phyloP scores from a whole-genome alignment of 2,888 invertebrate species.

The Desoria tigrina region DNA sequence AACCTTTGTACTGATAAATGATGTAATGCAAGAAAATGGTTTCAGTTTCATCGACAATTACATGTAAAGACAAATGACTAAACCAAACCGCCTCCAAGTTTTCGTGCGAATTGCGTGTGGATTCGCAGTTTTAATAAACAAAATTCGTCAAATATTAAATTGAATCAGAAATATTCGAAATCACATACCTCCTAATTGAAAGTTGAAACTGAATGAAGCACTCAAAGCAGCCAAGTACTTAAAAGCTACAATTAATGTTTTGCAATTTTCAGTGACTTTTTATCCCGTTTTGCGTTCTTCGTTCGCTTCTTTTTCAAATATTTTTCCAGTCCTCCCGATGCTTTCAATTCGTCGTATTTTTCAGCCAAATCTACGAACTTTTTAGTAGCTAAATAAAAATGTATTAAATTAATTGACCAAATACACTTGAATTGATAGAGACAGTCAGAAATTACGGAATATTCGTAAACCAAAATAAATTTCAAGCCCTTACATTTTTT shows the following conservation, averaged over 20 bases:
- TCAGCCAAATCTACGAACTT: slow-evolving; percentile 73
- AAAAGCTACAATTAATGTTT: slow-evolving; percentile 17
- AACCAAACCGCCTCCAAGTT: no score
- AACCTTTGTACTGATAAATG: no score
- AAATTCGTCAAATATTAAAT: background rate
- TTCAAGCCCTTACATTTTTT: slow-evolving; percentile 67
- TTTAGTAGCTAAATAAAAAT: slow-evolving; percentile 68
- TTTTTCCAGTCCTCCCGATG: slow-evolving; percentile 73
- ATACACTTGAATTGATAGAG: background rate
- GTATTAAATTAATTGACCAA: background rate
- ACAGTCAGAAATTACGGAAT: slow-evolving; percentile 2
- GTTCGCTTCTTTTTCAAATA: slow-evolving; percentile 79
- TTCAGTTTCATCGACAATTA: no score
- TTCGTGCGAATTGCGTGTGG: no score
- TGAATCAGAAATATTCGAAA: background rate
- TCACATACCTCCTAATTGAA: background rate
- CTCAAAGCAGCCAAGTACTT: no score
- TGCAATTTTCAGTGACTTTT: slow-evolving; percentile 54
- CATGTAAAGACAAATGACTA: no score
- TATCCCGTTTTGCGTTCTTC: slow-evolving; percentile 64
- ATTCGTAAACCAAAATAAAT: slow-evolving; percentile 39
- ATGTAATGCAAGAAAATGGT: no score
- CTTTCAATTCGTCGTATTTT: slow-evolving; percentile 78
- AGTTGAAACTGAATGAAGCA: no score
- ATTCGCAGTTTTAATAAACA: no score